Evolutionary conservation across 2,888 invertebrate species (phyloP).

Genomic region (Bugula neritina): DNA sequence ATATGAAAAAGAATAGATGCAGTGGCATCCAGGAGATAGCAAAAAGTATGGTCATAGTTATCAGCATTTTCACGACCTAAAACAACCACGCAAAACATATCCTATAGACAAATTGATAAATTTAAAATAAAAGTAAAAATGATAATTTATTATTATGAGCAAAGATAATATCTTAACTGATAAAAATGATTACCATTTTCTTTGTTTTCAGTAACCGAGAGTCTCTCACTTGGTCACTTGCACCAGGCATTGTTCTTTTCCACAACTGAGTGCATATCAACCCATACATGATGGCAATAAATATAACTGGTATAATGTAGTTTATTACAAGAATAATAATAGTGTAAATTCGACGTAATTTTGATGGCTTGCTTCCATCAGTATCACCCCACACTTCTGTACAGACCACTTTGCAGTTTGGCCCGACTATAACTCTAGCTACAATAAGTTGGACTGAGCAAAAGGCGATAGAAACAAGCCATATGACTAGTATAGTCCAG

Average conservation of each 20-base stretch:
- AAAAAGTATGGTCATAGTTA: conserved; percentile 43
- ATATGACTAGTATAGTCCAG: conserved; percentile 52
- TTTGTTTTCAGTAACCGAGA: conserved; percentile 52
- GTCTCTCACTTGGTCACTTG: conserved; percentile 54
- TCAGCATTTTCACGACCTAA: conserved; percentile 49
- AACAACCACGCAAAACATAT: neutral
- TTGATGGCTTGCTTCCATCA: conserved; percentile 32
- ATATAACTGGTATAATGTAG: conserved; percentile 51
- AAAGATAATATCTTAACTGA: too few species aligned
- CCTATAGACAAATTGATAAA: neutral
- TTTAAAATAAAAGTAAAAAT: too few species aligned
- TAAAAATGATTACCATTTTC: too few species aligned
- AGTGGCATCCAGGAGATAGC: conserved; percentile 50
- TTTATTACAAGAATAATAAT: conserved; percentile 41
- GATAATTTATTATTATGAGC: too few species aligned
- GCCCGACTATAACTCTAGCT: conserved; percentile 33
- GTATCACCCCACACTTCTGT: conserved; percentile 42
- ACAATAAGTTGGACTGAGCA: conserved; percentile 52
- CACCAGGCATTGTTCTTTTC: conserved; percentile 54
- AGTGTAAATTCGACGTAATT: conserved; percentile 36
- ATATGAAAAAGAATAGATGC: conserved; percentile 43
- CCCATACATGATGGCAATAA: conserved; percentile 54
- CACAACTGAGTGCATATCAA: conserved; percentile 54
- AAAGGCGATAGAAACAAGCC: conserved; percentile 50
- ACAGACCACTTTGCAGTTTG: conserved; percentile 31